Conservation (phyloP, 2,888 invertebrate genomes). For the Geophilus truncorum region DNA sequence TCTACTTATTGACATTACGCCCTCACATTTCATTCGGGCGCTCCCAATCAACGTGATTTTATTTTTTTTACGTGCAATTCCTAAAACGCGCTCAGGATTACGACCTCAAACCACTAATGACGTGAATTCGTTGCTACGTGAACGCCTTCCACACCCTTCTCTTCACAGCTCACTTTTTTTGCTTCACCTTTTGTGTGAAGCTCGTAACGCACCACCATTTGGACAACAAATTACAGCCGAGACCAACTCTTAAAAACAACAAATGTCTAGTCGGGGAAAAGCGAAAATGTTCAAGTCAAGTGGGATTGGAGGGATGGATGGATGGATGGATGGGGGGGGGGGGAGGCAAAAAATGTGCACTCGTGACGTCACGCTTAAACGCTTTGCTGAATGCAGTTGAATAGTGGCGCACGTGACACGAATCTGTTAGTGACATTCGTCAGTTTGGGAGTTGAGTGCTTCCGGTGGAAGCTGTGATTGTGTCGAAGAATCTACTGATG, state of each 20-base stretch:
- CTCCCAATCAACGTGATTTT: background rate
- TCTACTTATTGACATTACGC: background rate
- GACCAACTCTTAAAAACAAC: background rate
- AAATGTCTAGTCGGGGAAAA: background rate
- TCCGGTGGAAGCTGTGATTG: background rate
- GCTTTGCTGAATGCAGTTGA: background rate
- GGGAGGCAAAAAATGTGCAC: background rate
- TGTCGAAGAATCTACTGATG: background rate
- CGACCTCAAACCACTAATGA: background rate
- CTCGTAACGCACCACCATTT: background rate
- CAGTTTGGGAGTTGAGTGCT: background rate
- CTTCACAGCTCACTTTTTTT: background rate
- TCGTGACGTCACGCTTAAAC: background rate
- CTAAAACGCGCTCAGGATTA: too few relatives aligned
- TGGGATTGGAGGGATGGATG: too few relatives aligned
- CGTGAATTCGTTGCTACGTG: slow-evolving; percentile 4
- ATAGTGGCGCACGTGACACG: background rate
- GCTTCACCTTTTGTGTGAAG: background rate
- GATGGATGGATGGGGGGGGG: background rate
- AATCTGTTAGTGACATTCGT: slow-evolving; percentile 10
- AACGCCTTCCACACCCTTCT: background rate
- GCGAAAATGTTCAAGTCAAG: too few relatives aligned
- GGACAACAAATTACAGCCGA: background rate
- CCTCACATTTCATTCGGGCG: background rate
- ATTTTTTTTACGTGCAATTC: background rate